Evolutionary conservation across 2,888 invertebrate species (phyloP).

Genomic region (Thymelicus acteon): DNA sequence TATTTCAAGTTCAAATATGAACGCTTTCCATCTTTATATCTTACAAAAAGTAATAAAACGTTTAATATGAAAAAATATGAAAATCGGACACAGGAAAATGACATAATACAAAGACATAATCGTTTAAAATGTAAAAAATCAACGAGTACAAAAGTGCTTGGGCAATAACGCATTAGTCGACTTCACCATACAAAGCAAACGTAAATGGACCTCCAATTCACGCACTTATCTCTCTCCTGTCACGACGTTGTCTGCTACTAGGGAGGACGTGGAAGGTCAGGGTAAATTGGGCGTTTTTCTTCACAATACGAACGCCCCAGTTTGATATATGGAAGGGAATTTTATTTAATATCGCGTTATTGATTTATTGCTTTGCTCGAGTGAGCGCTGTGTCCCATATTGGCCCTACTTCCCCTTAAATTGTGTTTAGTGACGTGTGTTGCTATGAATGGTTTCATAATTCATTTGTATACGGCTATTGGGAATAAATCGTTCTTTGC

Average conservation of each 20-base stretch:
- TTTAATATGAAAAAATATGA: not conserved
- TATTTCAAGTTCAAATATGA: too few relatives aligned
- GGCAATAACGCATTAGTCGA: slow-evolving; percentile 70
- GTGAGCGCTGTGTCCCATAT: slow-evolving; percentile 53
- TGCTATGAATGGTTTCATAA: slow-evolving; percentile 55
- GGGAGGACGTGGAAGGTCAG: slow-evolving; percentile 49
- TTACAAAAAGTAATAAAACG: not conserved
- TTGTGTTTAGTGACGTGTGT: slow-evolving; percentile 62
- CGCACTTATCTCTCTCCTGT: slow-evolving; percentile 3
- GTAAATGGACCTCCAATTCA: slow-evolving; percentile 47
- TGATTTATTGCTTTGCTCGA: slow-evolving; percentile 71
- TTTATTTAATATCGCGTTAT: slow-evolving; percentile 80
- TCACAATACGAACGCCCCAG: slow-evolving; percentile 56
- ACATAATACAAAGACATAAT: slow-evolving; percentile 19
- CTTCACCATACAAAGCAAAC: slow-evolving; percentile 62
- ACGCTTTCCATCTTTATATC: too few relatives aligned
- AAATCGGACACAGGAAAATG: slow-evolving; percentile 7
- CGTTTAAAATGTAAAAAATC: slow-evolving; percentile 40
- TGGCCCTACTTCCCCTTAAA: slow-evolving; percentile 58
- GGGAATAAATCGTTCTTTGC: slow-evolving; percentile 33
- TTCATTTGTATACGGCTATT: slow-evolving; percentile 54
- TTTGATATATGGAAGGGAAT: slow-evolving; percentile 72
- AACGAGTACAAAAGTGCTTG: slow-evolving; percentile 71
- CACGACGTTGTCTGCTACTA: slow-evolving; percentile 38
- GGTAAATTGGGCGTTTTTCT: slow-evolving; percentile 61